Percentiles rank a stretch among this genome's conserved stretches.
phyloP scores from a whole-genome alignment of 2,113 vertebrate genomes.

The Neotoma lepida region DNA sequence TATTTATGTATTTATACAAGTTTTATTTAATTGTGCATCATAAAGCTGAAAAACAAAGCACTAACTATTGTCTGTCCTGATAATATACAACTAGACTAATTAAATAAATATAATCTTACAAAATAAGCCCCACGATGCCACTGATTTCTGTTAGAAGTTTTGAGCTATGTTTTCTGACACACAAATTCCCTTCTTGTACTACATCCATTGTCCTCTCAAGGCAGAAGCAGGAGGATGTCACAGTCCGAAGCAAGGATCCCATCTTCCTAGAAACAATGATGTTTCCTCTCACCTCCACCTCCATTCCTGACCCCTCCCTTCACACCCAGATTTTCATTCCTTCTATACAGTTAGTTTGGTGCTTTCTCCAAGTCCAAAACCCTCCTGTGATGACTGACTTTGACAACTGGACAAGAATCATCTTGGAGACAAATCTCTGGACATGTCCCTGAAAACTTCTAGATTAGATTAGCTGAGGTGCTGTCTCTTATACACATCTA shows the following conservation, averaged over 20 bases:
- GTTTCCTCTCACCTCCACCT: not conserved
- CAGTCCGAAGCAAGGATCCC: not conserved
- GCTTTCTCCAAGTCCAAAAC: not conserved
- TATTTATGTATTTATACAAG: not conserved
- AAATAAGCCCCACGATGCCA: not conserved
- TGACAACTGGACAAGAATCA: not conserved
- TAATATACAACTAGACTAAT: not conserved
- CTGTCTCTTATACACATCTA: no score
- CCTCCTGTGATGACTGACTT: not conserved
- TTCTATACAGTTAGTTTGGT: not conserved
- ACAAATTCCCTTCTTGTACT: not conserved
- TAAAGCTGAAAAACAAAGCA: not conserved
- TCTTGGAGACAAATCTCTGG: not conserved
- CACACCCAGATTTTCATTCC: not conserved
- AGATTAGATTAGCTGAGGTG: not conserved
- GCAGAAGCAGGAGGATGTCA: not conserved
- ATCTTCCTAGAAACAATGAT: not conserved
- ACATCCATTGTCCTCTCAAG: not conserved
- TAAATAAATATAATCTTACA: not conserved
- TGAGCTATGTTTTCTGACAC: not conserved
- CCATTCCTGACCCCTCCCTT: not conserved
- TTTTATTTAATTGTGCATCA: not conserved
- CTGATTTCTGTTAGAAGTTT: not conserved
- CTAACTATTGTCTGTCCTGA: not conserved
- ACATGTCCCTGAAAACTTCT: no score